Conservation (phyloP, 1,140 invertebrate species). For the Plodia interpunctella region DNA sequence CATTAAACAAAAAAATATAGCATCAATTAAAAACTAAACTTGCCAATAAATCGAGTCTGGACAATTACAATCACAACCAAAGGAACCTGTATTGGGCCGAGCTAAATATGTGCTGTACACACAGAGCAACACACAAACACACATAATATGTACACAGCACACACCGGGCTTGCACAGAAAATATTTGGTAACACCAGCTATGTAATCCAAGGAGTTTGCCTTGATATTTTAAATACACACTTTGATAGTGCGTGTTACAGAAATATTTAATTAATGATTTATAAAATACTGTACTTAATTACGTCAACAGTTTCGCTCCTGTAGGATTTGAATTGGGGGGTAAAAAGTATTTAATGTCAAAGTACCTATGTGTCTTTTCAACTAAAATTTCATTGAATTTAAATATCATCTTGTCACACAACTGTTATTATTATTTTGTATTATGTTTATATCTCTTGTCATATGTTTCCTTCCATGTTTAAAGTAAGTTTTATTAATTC, state of each 20-base stretch:
- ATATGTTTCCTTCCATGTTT: no score
- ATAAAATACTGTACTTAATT: no score
- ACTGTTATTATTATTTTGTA: no score
- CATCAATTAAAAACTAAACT: background rate
- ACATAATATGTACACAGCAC: conserved; percentile 28
- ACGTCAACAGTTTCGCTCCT: no score
- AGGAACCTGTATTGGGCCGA: conserved; percentile 40
- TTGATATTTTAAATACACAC: conserved; percentile 59
- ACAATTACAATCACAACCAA: conserved; percentile 23
- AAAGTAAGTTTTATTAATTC: no score
- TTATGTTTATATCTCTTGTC: no score
- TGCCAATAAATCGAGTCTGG: background rate
- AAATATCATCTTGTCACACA: no score
- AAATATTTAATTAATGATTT: background rate
- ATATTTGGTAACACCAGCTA: conserved; percentile 61
- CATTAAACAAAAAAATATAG: no score
- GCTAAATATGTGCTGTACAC: conserved; percentile 54
- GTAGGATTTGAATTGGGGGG: no score
- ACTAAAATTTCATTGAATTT: no score
- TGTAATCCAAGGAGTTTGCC: conserved; percentile 64
- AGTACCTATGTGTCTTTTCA: no score
- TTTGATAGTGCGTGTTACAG: conserved; percentile 24
- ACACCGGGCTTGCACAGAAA: conserved; percentile 56
- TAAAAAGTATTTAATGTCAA: no score
- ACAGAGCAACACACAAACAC: conserved; percentile 32